Evolutionary conservation across 2,113 vertebrate species (phyloP), one percentile per base, ranked within the genome.

Genomic region (Thryonomys swinderianus): DNA sequence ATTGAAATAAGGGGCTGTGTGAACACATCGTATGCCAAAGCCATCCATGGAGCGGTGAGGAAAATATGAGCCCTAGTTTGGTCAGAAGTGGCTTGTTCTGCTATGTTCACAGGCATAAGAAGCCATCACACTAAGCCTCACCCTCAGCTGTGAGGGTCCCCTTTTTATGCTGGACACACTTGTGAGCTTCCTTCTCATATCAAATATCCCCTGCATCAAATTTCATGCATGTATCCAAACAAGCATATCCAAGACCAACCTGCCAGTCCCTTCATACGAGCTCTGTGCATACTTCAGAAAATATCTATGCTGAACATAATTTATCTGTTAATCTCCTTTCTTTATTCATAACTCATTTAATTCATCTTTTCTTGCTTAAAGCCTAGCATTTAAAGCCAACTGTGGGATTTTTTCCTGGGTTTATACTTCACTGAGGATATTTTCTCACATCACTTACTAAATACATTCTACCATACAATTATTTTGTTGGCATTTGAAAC

Each of bases 1-100:
- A 3, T 2, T 30, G 1, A 74, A 42, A 57, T 51, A 61, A 13
- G 3, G 4, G 51, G 30, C 20, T 42, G 16, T 8, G 13, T 76
- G 30, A 0, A n/a, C 23, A 27, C 12, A 53, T 34, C n/a, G 53
- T 23, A 21, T 45, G 4, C 8, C 37, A 27, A 62, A 61, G 30
- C 3, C 53, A 1, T 69, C 53, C 25, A 45, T 0, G 20, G 51
- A 76, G 42, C 45, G 3, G 12, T 82, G 23, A 45, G 30, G 67
- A 83, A 7, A 76, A 1, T n/a, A 23, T 8, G 6, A 12, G 4
- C 1, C 10, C 5, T 4, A 0, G 20, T 20, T 83, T 25, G 4
- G 4, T 7, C 48, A 87, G 13, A 18, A 12, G 55, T 66, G 25
- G 42, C 9, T 84, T 23, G 10, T 66, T 57, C 2, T 30, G 30